Percentiles rank a stretch among this genome's conserved stretches.
These are phyloP conservation scores for Drosophila fuyamai DNA, from an alignment of 1,140 invertebrate species.

Conservation along the genomic window DNA sequence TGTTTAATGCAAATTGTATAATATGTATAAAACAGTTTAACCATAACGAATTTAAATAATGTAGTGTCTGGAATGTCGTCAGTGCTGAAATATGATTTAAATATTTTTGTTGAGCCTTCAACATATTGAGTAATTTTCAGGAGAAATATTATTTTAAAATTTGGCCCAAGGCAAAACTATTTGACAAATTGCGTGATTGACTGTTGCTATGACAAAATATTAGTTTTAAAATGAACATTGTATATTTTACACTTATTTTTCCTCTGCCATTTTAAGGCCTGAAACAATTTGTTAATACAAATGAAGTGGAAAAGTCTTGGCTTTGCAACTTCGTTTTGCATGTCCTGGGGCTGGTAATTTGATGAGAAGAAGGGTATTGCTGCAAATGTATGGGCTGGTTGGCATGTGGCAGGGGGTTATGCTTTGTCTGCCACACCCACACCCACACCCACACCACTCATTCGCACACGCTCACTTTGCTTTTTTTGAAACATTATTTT, in stretches of 20 bases:
- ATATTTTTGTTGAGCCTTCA: not conserved
- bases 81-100: not conserved
- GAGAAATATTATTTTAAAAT: constrained; percentile 9
- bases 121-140: constrained; percentile 4
- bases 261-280: constrained; percentile 3
- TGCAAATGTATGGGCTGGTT: not conserved
- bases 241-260: not conserved
- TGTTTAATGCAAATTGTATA: too few relatives aligned
- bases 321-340: constrained; percentile 36
- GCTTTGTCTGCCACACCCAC: constrained; percentile 15
- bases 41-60: too few relatives aligned
- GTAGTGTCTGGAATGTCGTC: too few relatives aligned
- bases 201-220: constrained; percentile 14
- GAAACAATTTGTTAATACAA: constrained; percentile 36
- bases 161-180: not conserved
- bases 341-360: constrained; percentile 34
- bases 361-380: constrained; percentile 29
- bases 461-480: constrained; percentile 24
- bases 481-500: constrained; percentile 44
- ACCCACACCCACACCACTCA: constrained; percentile 1
- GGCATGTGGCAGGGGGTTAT: constrained; percentile 28
- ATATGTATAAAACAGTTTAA: too few relatives aligned
- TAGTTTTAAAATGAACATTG: constrained; percentile 14
- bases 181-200: constrained; percentile 20
- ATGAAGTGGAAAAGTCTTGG: constrained; percentile 22